A percentile compares a stretch with the other conserved stretches of the same genome.
These are phyloP conservation scores for Zootermopsis nevadensis DNA, from an alignment of 2,888 invertebrate genomes.

Conservation along the genomic window DNA sequence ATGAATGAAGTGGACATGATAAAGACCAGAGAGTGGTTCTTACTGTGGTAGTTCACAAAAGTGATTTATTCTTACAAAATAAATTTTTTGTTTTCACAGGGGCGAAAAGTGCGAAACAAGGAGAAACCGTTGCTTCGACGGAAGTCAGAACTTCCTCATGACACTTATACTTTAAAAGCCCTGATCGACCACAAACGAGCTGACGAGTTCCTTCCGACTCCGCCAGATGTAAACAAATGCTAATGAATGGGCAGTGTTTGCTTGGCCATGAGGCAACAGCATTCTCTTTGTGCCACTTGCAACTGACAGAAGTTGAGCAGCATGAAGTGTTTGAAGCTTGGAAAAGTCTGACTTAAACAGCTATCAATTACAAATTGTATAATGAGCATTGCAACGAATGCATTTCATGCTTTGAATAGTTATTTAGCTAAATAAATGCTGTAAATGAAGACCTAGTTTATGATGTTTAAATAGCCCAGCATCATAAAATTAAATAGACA, in stretches of 20 bases:
- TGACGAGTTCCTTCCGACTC: constrained; percentile 88
- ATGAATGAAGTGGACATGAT: no score
- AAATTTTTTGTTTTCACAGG: constrained; percentile 60
- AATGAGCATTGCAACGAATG: constrained; percentile 41
- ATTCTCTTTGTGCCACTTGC: constrained; percentile 29
- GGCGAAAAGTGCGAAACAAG: constrained; percentile 75
- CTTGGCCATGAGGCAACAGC: constrained; percentile 11
- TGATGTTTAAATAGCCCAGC: constrained; percentile 32
- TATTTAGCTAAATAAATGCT: constrained; percentile 36
- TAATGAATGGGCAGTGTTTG: constrained; percentile 62
- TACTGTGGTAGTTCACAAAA: no score
- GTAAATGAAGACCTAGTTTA: constrained; percentile 37
- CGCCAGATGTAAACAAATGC: constrained; percentile 89
- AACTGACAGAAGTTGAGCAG: constrained; percentile 7
- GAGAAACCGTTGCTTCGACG: constrained; percentile 91
- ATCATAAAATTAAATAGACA: constrained; percentile 21
- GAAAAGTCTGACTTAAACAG: background rate
- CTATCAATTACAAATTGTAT: background rate
- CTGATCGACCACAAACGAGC: constrained; percentile 92
- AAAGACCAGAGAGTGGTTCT: no score
- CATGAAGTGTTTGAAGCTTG: background rate
- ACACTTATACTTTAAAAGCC: constrained; percentile 90
- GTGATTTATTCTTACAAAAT: no score
- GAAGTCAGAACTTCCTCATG: constrained; percentile 96
- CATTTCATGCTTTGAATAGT: constrained; percentile 33